Percentiles rank a stretch among this genome's conserved stretches.
These are phyloP conservation scores for Platysternon megacephalum DNA, from an alignment of 2,113 vertebrate species.

Conservation along the genomic window DNA sequence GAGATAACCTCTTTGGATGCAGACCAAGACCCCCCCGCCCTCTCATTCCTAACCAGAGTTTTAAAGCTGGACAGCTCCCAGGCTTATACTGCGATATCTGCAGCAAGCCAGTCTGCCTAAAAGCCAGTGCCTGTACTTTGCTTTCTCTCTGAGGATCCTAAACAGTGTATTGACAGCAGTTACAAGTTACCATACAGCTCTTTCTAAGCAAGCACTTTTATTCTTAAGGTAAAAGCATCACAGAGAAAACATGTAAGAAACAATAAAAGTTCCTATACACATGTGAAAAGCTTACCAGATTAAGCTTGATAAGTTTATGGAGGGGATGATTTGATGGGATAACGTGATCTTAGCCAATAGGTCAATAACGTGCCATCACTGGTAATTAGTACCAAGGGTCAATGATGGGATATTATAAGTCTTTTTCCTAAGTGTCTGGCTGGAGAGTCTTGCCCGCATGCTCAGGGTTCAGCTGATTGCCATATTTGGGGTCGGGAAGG, in stretches of 20 bases:
- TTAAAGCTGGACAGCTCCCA: neutral
- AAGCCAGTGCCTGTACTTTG: neutral
- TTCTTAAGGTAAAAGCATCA: neutral
- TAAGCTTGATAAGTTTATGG: too few species aligned
- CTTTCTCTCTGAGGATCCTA: neutral
- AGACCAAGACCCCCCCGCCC: neutral
- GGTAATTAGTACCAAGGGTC: too few species aligned
- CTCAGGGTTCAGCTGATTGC: too few species aligned
- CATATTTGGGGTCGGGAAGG: too few species aligned
- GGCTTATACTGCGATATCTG: neutral
- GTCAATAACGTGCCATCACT: too few species aligned
- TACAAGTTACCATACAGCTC: neutral
- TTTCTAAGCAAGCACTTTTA: neutral
- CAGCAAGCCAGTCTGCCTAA: neutral
- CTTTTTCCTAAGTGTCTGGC: too few species aligned
- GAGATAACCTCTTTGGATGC: neutral
- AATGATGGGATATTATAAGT: too few species aligned
- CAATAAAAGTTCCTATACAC: neutral
- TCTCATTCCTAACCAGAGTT: neutral
- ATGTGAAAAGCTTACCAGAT: neutral
- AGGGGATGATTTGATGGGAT: too few species aligned
- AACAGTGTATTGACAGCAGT: neutral
- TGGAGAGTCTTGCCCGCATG: too few species aligned
- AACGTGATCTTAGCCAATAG: too few species aligned
- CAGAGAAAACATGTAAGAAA: neutral